phyloP scores from a whole-genome alignment of 2,797 vertebrate species.

The Enteromius trimaculatus region DNA sequence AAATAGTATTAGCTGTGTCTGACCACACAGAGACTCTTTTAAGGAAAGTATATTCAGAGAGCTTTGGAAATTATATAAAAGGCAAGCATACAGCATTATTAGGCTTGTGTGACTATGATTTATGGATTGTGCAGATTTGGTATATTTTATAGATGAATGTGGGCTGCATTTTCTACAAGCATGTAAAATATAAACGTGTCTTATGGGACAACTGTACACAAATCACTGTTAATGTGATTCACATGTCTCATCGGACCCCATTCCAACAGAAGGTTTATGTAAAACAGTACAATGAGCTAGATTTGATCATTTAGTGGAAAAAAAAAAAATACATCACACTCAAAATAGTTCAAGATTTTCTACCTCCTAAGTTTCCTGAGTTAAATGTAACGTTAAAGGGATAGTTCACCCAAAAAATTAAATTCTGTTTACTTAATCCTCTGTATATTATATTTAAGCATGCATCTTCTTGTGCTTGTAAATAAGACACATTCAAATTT shows the following conservation, averaged over 20 bases:
- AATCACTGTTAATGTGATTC: conserved; percentile 38
- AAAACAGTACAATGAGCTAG: conserved; percentile 23
- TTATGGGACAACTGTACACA: conserved; percentile 30
- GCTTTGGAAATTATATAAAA: conserved; percentile 27
- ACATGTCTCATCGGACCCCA: neutral
- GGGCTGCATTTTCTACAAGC: conserved; percentile 57
- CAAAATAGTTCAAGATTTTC: neutral
- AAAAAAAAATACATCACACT: neutral
- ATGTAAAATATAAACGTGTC: conserved; percentile 38
- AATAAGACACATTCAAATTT: too few relatives aligned
- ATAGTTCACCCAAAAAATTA: too few relatives aligned
- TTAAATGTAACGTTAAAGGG: too few relatives aligned
- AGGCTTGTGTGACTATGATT: conserved; percentile 52
- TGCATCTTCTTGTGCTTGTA: too few relatives aligned
- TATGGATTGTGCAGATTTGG: conserved; percentile 48
- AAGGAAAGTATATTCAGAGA: conserved; percentile 45
- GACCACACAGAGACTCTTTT: conserved; percentile 22
- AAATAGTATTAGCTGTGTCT: conserved; percentile 45
- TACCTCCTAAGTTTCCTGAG: too few relatives aligned
- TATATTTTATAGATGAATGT: conserved; percentile 62
- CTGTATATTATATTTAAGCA: too few relatives aligned
- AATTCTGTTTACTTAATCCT: too few relatives aligned
- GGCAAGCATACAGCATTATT: conserved; percentile 49
- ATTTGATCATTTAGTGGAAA: neutral
- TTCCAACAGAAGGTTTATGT: conserved; percentile 6